Evolutionary conservation across 2,888 invertebrate genomes (phyloP).

Genomic region (Thereva unica): DNA sequence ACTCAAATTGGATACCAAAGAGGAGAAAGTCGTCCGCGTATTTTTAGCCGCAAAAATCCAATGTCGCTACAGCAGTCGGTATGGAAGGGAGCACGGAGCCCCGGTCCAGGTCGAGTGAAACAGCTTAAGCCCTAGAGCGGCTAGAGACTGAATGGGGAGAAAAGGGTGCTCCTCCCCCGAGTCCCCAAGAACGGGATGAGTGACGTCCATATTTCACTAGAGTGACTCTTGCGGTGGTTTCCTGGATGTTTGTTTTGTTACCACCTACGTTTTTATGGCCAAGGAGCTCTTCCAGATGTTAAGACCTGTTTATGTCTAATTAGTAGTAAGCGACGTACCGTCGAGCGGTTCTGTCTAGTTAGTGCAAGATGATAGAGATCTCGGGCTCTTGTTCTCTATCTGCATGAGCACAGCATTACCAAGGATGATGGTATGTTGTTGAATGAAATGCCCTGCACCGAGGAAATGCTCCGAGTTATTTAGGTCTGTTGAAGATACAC

Average conservation of each 20-base stretch:
- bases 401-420: background rate
- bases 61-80: slow-evolving; percentile 7
- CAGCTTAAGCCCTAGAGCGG: slow-evolving; percentile 1
- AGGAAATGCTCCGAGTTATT: slow-evolving; percentile 12
- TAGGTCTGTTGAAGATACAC: background rate
- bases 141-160: background rate
- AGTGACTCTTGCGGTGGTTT: slow-evolving; percentile 37
- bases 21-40: background rate
- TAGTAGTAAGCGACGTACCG: slow-evolving; percentile 29
- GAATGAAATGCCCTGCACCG: slow-evolving; percentile 14
- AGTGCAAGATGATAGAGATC: slow-evolving; percentile 9
- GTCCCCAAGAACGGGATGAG: slow-evolving; percentile 21
- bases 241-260: slow-evolving; percentile 25
- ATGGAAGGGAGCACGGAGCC: background rate
- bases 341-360: slow-evolving; percentile 18
- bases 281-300: slow-evolving; percentile 28
- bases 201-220: slow-evolving; percentile 37
- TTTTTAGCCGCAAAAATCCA: slow-evolving; percentile 29
- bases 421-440: background rate
- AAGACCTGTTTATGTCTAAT: slow-evolving; percentile 34
- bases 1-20: slow-evolving; percentile 37
- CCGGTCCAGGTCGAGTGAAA: slow-evolving; percentile 13
- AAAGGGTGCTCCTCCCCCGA: background rate
- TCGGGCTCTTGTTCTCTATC: background rate
- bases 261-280: slow-evolving; percentile 29